These are phyloP conservation scores for Marisa cornuarietis DNA, from an alignment of 1,140 invertebrate species.

Conservation along the genomic window DNA sequence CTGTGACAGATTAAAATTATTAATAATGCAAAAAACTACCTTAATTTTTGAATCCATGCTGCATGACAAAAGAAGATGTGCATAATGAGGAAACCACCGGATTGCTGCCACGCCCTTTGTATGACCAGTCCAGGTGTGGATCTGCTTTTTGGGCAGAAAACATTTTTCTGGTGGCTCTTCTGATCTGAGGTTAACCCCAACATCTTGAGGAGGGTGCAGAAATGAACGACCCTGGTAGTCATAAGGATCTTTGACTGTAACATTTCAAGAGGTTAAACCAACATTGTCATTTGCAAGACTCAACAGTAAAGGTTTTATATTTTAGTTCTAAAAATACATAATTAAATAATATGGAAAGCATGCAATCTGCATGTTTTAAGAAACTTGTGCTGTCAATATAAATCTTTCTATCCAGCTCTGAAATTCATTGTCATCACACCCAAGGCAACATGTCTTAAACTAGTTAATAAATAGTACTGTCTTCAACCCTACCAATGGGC, in stretches of 20 bases:
- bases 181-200: conserved; percentile 93
- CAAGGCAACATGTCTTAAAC: no score
- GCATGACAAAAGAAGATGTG: conserved; percentile 92
- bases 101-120: conserved; percentile 97
- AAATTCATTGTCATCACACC: no score
- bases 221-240: conserved; percentile 98
- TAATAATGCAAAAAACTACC: conserved; percentile 64
- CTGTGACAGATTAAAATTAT: neutral
- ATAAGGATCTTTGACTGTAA: conserved; percentile 87
- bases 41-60: conserved; percentile 98
- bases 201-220: conserved; percentile 92
- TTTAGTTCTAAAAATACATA: no score
- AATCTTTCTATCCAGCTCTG: no score
- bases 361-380: no score
- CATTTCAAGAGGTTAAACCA: neutral
- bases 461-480: no score
- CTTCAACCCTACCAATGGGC: no score
- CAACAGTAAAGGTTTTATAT: no score
- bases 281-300: no score
- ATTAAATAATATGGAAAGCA: no score
- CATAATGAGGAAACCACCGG: conserved; percentile 93
- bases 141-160: conserved; percentile 95
- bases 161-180: conserved; percentile 93
- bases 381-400: no score
- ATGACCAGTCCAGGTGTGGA: conserved; percentile 97